phyloP scores from a whole-genome alignment of 2,113 vertebrate species.

The Hucho hucho region DNA sequence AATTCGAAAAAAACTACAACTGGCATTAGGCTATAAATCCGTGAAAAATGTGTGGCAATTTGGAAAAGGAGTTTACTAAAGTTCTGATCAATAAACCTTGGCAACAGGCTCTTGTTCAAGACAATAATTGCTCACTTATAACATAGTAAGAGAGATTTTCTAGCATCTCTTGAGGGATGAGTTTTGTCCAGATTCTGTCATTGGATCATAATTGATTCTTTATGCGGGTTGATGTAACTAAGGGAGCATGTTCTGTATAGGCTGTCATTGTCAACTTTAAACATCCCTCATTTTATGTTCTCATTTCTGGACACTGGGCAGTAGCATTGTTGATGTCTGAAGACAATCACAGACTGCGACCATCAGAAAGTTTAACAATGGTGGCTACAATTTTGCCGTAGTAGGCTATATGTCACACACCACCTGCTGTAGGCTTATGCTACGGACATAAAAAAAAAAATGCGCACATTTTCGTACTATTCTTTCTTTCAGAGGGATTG shows the following conservation, averaged over 20 bases:
- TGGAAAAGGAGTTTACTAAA: not conserved
- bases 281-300: not conserved
- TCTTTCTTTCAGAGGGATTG: conserved; percentile 86
- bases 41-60: not conserved
- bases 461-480: too few relatives aligned
- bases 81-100: not conserved
- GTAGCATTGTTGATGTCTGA: not conserved
- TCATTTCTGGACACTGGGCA: not conserved
- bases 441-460: too few relatives aligned
- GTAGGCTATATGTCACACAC: not conserved
- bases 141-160: too few relatives aligned
- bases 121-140: too few relatives aligned
- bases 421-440: not conserved
- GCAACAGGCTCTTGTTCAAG: too few relatives aligned
- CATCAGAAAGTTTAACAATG: not conserved
- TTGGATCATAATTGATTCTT: not conserved
- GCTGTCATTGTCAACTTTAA: not conserved
- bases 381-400: conserved; percentile 1
- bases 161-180: too few relatives aligned
- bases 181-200: not conserved
- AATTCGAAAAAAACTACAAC: not conserved
- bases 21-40: not conserved
- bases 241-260: not conserved
- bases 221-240: not conserved
- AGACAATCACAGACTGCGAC: not conserved